phyloP scores from a whole-genome alignment of 2,797 vertebrate genomes.

The Enteromius treurensis region DNA sequence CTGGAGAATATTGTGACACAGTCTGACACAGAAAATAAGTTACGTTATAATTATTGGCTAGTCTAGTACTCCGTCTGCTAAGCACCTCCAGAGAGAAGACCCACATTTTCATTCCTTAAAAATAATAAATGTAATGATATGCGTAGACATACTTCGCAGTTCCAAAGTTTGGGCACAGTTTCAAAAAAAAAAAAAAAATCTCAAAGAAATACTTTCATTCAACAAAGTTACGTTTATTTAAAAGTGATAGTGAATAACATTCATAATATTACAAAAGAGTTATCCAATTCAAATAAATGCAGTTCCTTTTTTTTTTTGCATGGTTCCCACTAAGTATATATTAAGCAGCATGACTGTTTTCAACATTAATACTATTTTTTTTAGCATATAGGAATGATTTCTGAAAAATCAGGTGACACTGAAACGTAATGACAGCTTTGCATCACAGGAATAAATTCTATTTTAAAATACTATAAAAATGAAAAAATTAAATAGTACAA shows the following conservation, averaged over 20 bases:
- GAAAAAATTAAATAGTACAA: not conserved
- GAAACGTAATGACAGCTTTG: not conserved
- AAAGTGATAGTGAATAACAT: conserved; percentile 5
- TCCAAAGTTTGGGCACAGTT: no score
- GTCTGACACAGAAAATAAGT: conserved; percentile 47
- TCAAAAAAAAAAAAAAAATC: no score
- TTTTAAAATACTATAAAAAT: not conserved
- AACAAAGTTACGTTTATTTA: not conserved
- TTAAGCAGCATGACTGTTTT: not conserved
- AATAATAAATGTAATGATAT: not conserved
- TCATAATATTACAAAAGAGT: not conserved
- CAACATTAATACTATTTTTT: not conserved
- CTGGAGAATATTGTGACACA: conserved; percentile 50
- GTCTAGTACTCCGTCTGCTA: conserved; percentile 10
- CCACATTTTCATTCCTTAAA: conserved; percentile 21
- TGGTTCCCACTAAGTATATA: not conserved
- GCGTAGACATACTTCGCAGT: not conserved
- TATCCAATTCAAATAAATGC: not conserved
- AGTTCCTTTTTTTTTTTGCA: not conserved
- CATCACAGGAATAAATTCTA: not conserved
- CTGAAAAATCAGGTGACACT: not conserved
- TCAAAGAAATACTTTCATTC: not conserved
- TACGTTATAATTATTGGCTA: conserved; percentile 53
- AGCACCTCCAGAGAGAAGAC: conserved; percentile 16
- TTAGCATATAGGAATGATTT: not conserved